Evolutionary conservation across 2,888 invertebrate species (phyloP).

Genomic region (Cataglyphis altisquamis): DNA sequence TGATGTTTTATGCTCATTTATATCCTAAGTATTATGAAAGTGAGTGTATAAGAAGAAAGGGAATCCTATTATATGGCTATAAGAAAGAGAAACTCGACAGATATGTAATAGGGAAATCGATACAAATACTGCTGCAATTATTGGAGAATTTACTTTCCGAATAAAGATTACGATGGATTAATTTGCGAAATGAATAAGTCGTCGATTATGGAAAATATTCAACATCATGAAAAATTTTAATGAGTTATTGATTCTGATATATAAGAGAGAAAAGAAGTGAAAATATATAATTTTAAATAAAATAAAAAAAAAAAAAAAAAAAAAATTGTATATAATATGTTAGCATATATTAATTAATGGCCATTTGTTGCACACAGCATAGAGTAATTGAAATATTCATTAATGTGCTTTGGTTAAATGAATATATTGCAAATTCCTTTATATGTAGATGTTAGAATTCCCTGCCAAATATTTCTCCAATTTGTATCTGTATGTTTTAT

Average conservation of each 20-base stretch:
- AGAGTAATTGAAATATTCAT: background rate
- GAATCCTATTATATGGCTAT: background rate
- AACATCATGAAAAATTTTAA: conserved; percentile 22
- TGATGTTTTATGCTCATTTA: conserved; percentile 26
- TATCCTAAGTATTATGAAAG: background rate
- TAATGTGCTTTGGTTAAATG: background rate
- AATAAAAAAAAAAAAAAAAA: background rate
- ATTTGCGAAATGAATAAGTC: conserved; percentile 20
- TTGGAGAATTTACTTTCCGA: conserved; percentile 11
- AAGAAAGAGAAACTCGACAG: background rate
- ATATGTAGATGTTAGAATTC: background rate
- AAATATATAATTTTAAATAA: background rate
- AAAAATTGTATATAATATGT: background rate
- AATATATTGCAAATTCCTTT: background rate
- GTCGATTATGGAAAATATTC: conserved; percentile 26
- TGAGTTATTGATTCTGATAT: background rate
- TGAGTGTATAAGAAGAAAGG: background rate
- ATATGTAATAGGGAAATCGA: background rate
- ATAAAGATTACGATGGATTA: conserved; percentile 33
- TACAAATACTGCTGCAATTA: conserved; percentile 32
- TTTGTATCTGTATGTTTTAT: background rate
- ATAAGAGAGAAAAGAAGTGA: background rate
- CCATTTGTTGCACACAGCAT: background rate
- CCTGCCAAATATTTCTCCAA: background rate
- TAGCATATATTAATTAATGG: background rate